Evolutionary conservation across 53 echinoderm and acorn worm species (phyloP).

Genomic region (Patiria pectinifera): DNA sequence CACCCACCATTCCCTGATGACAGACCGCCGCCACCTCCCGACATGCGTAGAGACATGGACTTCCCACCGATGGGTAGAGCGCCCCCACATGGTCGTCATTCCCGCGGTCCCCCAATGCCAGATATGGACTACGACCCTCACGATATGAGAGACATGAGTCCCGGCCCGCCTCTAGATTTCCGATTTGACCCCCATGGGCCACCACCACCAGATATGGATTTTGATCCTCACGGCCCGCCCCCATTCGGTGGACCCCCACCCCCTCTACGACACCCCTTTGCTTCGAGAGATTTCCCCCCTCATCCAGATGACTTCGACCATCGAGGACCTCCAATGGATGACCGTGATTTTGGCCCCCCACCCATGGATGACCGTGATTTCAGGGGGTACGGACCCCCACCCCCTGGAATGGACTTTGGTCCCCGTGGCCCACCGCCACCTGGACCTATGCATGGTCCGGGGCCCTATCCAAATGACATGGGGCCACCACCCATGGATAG

Average conservation of each 20-base stretch:
- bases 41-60: slow-evolving; percentile 48
- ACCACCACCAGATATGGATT: slow-evolving; percentile 48
- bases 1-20: slow-evolving; percentile 56
- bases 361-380: slow-evolving; percentile 62
- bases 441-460: slow-evolving; percentile 62
- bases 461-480: slow-evolving; percentile 61
- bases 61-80: slow-evolving; percentile 60
- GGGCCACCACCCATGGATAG: slow-evolving; percentile 66
- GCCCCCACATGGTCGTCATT: slow-evolving; percentile 64
- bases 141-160: slow-evolving; percentile 31
- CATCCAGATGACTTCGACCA: slow-evolving; percentile 49
- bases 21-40: slow-evolving; percentile 49
- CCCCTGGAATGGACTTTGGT: slow-evolving; percentile 64
- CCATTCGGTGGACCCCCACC: slow-evolving; percentile 63
- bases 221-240: slow-evolving; percentile 17
- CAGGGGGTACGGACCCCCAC: slow-evolving; percentile 58
- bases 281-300: slow-evolving; percentile 47
- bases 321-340: slow-evolving; percentile 28
- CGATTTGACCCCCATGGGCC: slow-evolving; percentile 64
- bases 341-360: slow-evolving; percentile 62
- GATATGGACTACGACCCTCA: slow-evolving; percentile 36
- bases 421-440: slow-evolving; percentile 59
- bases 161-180: slow-evolving; percentile 14
- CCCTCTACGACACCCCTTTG: slow-evolving; percentile 37
- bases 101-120: slow-evolving; percentile 46